Base-by-base conservation (phyloP, 1,140 invertebrate genomes). In the Gyrodactylus bullatarudis region DNA sequence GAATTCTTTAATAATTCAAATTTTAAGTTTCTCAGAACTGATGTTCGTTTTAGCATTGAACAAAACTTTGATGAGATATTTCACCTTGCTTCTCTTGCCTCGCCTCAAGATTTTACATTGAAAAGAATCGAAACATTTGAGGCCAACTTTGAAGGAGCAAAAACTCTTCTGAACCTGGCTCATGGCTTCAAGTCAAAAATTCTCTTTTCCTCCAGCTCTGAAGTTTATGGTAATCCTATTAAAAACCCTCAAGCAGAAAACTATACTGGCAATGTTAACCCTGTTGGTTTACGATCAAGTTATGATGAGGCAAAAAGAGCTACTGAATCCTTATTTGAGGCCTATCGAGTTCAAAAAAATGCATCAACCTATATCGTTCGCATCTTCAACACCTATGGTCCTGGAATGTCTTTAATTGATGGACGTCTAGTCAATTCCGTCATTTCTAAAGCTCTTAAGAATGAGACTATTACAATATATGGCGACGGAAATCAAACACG, bases 91-190 rank as follows among this genome's bases (percentile, higher is more conserved):
- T 96, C 91, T 78, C 95, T 94, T 26, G 95, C 95, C 1, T 94
- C 90, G 77, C 95, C 95, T 69, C 91, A 91, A 0, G 93, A 99
- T 83, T 99, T 99, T 78, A 98, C 98, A 94, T 87, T 90, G 77
- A 99, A 99, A 84, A 94, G 94, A 27, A 93, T 99, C 0, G 98
- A 99, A 83, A 99, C 95, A 22, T 92, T 99, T 74, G 99, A 99
- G 81, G 98, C 94, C 0, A 99, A 98, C 80, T 95, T 92, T 21
- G 84, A 99, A 76, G 93, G 93, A 0, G 98, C 95, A n/a, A 96
- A 98, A 75, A 99, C 99, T 83, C 89, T 99, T 84, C 83, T 98
- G 75, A 93, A 88, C 73, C 80, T 97, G 74, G 91, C 91, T 0
- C 89, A 93, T 79, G 84, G 94, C 76, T 89, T 94, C 23, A 88